Evolutionary conservation across 2,888 invertebrate species (phyloP).

Genomic region (Hypolimnas misippus): DNA sequence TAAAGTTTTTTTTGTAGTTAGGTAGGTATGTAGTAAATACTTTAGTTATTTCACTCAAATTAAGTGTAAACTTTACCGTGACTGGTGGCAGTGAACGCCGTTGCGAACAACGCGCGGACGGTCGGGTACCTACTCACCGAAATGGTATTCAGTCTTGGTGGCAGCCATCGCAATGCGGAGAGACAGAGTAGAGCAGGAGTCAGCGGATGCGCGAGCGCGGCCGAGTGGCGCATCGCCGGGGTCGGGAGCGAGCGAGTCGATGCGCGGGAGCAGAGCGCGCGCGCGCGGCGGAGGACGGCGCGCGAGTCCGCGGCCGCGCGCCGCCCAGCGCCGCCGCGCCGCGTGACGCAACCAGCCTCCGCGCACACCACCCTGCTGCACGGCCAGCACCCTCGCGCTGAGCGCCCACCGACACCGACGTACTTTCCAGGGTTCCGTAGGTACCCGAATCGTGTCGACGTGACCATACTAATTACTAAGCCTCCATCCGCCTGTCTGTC

Average conservation of each 20-base stretch:
- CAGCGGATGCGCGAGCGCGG: constrained; percentile 50
- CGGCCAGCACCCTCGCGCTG: background rate
- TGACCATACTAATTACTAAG: too few relatives aligned
- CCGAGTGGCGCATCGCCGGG: constrained; percentile 41
- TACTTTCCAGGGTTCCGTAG: too few relatives aligned
- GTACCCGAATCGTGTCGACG: too few relatives aligned
- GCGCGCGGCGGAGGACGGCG: constrained; percentile 60
- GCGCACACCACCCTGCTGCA: background rate
- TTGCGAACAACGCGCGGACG: background rate
- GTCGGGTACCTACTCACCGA: constrained; percentile 65
- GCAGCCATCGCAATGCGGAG: constrained; percentile 51
- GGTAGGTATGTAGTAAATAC: background rate
- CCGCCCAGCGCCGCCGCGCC: constrained; percentile 8
- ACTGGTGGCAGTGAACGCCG: constrained; percentile 6
- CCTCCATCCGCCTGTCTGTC: too few relatives aligned
- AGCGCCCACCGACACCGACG: too few relatives aligned
- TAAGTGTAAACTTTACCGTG: constrained; percentile 8
- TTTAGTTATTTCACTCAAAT: background rate
- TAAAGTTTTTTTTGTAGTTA: background rate
- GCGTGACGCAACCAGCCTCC: background rate
- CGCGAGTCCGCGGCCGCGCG: constrained; percentile 53
- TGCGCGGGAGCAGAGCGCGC: constrained; percentile 43
- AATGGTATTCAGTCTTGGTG: constrained; percentile 69
- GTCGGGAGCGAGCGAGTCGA: constrained; percentile 32
- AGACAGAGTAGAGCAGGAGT: constrained; percentile 33